Conservation (phyloP, 2,797 vertebrate genomes). For the Kryptopterus vitreolus region DNA sequence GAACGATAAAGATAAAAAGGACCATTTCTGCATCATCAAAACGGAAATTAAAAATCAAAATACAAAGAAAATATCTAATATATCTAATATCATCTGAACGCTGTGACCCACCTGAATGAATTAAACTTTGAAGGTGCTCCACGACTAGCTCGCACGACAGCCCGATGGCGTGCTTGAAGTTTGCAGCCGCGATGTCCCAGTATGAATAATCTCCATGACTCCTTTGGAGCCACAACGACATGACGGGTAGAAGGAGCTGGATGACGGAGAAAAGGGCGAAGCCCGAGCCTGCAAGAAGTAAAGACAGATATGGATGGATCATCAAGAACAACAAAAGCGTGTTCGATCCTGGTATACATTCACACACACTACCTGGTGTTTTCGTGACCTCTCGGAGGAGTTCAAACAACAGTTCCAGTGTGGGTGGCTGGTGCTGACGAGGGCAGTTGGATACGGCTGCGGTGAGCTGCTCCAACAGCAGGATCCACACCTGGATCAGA, state of each 20-base stretch:
- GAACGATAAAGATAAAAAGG: too few species aligned
- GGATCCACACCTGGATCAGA: constrained; percentile 95
- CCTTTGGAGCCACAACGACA: constrained; percentile 93
- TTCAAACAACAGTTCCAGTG: constrained; percentile 90
- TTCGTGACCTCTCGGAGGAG: constrained; percentile 87
- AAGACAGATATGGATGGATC: not conserved
- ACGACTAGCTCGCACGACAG: constrained; percentile 94
- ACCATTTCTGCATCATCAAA: too few species aligned
- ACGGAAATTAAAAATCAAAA: too few species aligned
- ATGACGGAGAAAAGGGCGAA: constrained; percentile 95
- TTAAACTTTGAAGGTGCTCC: constrained; percentile 93
- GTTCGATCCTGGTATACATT: too few species aligned
- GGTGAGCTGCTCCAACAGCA: constrained; percentile 92
- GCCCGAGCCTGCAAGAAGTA: constrained; percentile 79
- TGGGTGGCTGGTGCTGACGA: constrained; percentile 93
- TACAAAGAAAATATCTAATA: too few species aligned
- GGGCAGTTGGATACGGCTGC: constrained; percentile 94
- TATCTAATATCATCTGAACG: too few species aligned
- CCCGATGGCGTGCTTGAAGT: constrained; percentile 98
- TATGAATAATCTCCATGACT: constrained; percentile 93
- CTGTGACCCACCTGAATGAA: constrained; percentile 82
- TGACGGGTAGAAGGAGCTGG: constrained; percentile 93
- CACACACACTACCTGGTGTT: constrained; percentile 76
- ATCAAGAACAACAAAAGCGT: not conserved
- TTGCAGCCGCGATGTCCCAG: constrained; percentile 91